Conservation (phyloP, 2,797 vertebrate genomes). For the Tapirus indicus region DNA sequence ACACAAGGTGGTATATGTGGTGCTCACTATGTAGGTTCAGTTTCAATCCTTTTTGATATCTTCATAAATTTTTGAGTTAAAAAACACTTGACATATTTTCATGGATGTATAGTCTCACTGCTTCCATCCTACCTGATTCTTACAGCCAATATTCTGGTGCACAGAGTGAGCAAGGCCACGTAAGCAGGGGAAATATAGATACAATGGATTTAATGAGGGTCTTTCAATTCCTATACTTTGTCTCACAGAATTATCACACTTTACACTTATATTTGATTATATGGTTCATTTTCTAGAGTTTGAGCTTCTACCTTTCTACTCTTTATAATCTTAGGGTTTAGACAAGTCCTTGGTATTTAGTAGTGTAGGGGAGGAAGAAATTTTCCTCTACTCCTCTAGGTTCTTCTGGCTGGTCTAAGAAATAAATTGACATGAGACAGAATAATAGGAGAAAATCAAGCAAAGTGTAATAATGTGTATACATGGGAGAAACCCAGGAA, state of each 20-base stretch:
- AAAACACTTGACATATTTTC: neutral
- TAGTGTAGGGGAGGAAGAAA: too few species aligned
- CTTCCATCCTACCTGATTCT: neutral
- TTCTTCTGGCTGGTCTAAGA: too few species aligned
- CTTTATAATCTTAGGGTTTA: neutral
- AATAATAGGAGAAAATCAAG: too few species aligned
- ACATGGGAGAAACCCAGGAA: too few species aligned
- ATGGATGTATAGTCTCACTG: neutral
- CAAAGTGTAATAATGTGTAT: too few species aligned
- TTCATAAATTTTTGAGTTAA: neutral
- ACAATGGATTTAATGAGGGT: neutral
- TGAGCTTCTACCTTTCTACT: neutral
- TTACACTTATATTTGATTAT: neutral
- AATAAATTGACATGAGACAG: too few species aligned
- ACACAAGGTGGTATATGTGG: neutral
- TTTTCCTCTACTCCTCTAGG: too few species aligned
- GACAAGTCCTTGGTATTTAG: neutral
- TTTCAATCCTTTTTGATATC: neutral
- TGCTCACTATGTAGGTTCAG: neutral
- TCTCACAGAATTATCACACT: neutral
- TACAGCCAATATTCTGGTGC: neutral
- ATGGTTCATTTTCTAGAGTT: neutral
- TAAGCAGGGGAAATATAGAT: neutral
- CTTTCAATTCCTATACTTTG: neutral
- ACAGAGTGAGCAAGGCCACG: neutral